Conservation (phyloP, 2,113 vertebrate species). For the Ptyas mucosa region DNA sequence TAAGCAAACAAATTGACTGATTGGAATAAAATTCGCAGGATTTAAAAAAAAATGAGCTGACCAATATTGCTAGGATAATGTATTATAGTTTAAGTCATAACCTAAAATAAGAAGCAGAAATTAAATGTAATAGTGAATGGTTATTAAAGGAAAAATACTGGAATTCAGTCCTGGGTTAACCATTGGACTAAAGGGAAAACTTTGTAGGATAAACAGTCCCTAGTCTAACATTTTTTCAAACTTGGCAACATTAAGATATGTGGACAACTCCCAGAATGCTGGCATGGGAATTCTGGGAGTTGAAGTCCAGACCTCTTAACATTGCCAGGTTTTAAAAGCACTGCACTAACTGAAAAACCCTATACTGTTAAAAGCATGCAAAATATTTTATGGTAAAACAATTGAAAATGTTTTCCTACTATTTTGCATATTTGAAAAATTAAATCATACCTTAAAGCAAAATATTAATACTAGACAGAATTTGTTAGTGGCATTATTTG, state of each 20-base stretch:
- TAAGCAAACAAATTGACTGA: neutral
- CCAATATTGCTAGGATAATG: neutral
- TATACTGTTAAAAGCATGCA: neutral
- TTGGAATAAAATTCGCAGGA: neutral
- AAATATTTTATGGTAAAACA: neutral
- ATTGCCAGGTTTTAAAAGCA: neutral
- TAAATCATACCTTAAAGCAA: neutral
- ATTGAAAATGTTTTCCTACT: neutral
- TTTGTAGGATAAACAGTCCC: neutral
- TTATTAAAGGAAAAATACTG: neutral
- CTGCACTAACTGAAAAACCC: neutral
- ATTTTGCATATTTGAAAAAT: neutral
- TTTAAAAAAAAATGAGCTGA: neutral
- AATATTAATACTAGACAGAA: neutral
- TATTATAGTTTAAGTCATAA: neutral
- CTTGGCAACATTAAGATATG: neutral
- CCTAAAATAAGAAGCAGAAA: neutral
- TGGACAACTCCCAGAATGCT: neutral
- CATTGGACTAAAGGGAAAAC: neutral
- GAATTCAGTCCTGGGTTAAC: neutral
- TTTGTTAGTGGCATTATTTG: neutral
- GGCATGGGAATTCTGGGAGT: neutral
- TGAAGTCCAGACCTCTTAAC: neutral
- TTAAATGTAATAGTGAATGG: neutral
- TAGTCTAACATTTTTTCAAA: neutral